Evolutionary conservation across 1,140 invertebrate genomes (phyloP).

Genomic region (fruit fly (Drosophila melanogaster)): Release_6_plus_ISO1_MT NT_037436.4:2412501-2413000

Average conservation of each 20-base stretch:
- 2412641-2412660: constrained; percentile 60
- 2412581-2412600: constrained; percentile 16
- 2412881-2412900: constrained; percentile 45
- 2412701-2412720: constrained; percentile 22
- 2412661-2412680: constrained; percentile 24
- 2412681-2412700: constrained; percentile 48
- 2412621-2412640: constrained; percentile 52
- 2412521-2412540: constrained; percentile 69
- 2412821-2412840: not conserved
- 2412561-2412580: constrained; percentile 29
- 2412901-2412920: constrained; percentile 48
- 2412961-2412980: constrained; percentile 43
- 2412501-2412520: constrained; percentile 10
- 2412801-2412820: constrained; percentile 6
- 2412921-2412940: constrained; percentile 25
- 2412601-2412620: constrained; percentile 23
- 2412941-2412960: constrained; percentile 46
- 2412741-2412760: not conserved
- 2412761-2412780: constrained; percentile 38
- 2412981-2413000: constrained; percentile 1
- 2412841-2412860: constrained; percentile 28
- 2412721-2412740: not conserved
- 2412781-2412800: constrained; percentile 47
- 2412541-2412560: constrained; percentile 76
- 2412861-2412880: constrained; percentile 28